Percentiles rank a stretch among this genome's conserved stretches.
These are phyloP conservation scores for Neodiprion pinetum DNA, from an alignment of 1,140 invertebrate genomes.

Conservation along the genomic window DNA sequence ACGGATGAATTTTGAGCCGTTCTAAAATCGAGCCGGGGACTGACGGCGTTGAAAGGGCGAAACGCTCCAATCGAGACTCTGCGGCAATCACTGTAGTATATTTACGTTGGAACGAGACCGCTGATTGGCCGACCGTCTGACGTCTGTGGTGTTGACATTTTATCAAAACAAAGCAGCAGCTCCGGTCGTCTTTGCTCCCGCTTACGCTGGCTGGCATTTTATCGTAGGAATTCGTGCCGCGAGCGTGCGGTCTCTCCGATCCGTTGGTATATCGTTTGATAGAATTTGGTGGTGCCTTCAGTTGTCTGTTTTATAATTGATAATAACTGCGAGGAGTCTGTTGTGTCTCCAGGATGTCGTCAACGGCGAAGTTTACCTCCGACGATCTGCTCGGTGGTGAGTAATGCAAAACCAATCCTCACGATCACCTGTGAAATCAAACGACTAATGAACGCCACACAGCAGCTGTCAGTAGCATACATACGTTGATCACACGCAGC, in stretches of 20 bases:
- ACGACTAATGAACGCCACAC: background rate
- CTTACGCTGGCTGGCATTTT: slow-evolving; percentile 37
- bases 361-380: slow-evolving; percentile 52
- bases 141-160: slow-evolving; percentile 47
- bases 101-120: slow-evolving; percentile 36
- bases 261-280: background rate
- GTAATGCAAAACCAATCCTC: slow-evolving; percentile 26
- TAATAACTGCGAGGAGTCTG: background rate
- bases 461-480: slow-evolving; percentile 40
- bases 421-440: background rate
- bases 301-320: background rate
- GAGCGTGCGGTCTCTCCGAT: slow-evolving; percentile 31
- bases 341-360: slow-evolving; percentile 43
- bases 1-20: no score
- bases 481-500: slow-evolving; percentile 29
- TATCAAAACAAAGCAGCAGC: slow-evolving; percentile 54
- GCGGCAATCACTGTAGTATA: slow-evolving; percentile 33
- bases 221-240: slow-evolving; percentile 34
- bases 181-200: slow-evolving; percentile 18
- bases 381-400: slow-evolving; percentile 60
- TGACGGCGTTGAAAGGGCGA: background rate
- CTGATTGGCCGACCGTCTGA: slow-evolving; percentile 39
- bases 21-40: no score
- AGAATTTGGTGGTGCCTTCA: background rate
- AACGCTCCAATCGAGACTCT: background rate